These are phyloP conservation scores for Mystacornis crossleyi DNA, from an alignment of 2,113 vertebrate species.

Conservation along the genomic window DNA sequence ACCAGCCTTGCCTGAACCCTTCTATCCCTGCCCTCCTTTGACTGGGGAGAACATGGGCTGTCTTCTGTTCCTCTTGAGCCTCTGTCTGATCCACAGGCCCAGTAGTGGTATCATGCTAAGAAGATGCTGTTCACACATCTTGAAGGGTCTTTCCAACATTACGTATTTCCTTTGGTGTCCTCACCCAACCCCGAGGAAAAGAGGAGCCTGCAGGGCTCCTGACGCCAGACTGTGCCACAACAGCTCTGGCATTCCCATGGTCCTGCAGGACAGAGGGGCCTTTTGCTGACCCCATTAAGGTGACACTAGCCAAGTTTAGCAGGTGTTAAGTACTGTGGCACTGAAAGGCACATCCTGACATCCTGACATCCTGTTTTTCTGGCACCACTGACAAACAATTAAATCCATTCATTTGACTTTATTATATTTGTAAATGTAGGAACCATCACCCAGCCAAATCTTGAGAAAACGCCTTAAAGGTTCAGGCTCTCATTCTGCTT, in stretches of 20 bases:
- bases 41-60: not conserved
- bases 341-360: not conserved
- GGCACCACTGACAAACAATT: not conserved
- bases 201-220: not conserved
- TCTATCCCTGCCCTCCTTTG: not conserved
- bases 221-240: not conserved
- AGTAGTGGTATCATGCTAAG: not conserved
- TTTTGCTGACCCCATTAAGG: not conserved
- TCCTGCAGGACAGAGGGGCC: rapidly evolving
- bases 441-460: not conserved
- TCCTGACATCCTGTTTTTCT: not conserved
- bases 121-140: not conserved
- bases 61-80: not conserved
- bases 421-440: not conserved
- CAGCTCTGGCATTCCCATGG: rapidly evolving
- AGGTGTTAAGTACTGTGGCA: not conserved
- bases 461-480: not conserved
- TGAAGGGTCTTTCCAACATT: not conserved
- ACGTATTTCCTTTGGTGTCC: not conserved
- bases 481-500: not conserved
- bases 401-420: not conserved
- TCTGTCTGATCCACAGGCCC: not conserved
- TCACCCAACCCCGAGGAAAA: not conserved
- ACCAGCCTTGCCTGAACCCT: not conserved
- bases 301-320: not conserved